A percentile compares a stretch with the other conserved stretches of the same genome.
These are phyloP conservation scores for Drosophila nannoptera DNA, from an alignment of 1,140 invertebrate species.

Conservation along the genomic window DNA sequence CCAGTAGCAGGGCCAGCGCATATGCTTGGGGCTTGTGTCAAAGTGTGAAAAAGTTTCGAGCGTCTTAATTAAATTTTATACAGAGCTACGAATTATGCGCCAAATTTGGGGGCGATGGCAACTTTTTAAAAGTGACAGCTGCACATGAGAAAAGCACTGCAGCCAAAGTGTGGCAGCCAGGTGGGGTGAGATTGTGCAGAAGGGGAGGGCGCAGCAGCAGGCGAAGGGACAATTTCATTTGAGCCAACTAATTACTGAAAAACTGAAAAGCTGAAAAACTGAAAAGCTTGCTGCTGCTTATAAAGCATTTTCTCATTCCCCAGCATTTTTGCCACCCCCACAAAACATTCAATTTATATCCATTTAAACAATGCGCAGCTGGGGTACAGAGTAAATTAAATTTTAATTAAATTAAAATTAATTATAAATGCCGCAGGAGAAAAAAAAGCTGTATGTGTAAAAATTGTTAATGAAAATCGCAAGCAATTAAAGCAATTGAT, in stretches of 20 bases:
- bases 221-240: slow-evolving; percentile 44
- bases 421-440: not conserved
- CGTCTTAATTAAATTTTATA: slow-evolving; percentile 77
- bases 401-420: slow-evolving; percentile 15
- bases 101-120: slow-evolving; percentile 42
- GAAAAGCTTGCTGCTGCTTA: slow-evolving; percentile 51
- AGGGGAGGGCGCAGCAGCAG: too few species aligned
- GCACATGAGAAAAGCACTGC: slow-evolving; percentile 47
- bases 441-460: not conserved
- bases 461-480: slow-evolving; percentile 4
- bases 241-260: slow-evolving; percentile 66
- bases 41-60: slow-evolving; percentile 75
- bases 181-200: not conserved
- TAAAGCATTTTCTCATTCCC: slow-evolving; percentile 26
- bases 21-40: slow-evolving; percentile 71
- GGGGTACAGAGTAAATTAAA: slow-evolving; percentile 1
- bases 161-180: slow-evolving; percentile 14
- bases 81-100: slow-evolving; percentile 54
- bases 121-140: slow-evolving; percentile 76
- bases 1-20: slow-evolving; percentile 33
- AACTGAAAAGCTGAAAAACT: slow-evolving; percentile 2
- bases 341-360: not conserved
- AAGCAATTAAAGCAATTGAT: slow-evolving; percentile 12
- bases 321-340: slow-evolving; percentile 3
- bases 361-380: slow-evolving; percentile 2